Evolutionary conservation across 2,888 invertebrate genomes (phyloP), one percentile per base, ranked within the genome.

Genomic region (Andrena fulva): DNA sequence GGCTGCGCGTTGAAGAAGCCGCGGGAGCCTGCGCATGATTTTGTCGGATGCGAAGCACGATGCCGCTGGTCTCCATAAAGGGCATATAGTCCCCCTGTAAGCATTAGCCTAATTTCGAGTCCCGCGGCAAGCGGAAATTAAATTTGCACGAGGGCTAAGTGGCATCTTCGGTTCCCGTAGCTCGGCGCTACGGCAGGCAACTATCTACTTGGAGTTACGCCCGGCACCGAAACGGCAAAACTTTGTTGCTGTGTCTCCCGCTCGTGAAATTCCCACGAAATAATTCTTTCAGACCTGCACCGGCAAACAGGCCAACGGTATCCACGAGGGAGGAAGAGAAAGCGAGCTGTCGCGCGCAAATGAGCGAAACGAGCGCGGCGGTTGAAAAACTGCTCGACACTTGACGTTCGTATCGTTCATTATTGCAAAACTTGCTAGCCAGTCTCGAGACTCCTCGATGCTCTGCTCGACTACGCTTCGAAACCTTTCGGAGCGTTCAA

Each of bases 61-160:
- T 20, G 48, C 20, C 48, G 66, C 42, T 54, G 66, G 66, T 48
- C 66, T 73, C 66, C 60, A 50, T 62, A 60, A 60, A 42, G 60
- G 60, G 42, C 59, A 29, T 48, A 59, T 59, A 48, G 70, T 54
- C 63, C 35, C 54, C 67, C 66, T 71, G 59, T 42, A 42, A 48
- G 84, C 80, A 77, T 77, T 84, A 83, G 64, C 84, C 87, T 81
- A 90, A 89, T 89, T 90, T 87, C 74, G 67, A 74, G 72, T 60
- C 68, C 50, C 80, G 63, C 70, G 63, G 80, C 64, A 82, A 80
- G 64, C 70, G 71, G 82, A 79, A 87, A 89, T 89, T 89, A 89
- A 89, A 89, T 89, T 89, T 89, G 82, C 89, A 89, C 80, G 84
- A 90, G 83, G 80, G 80, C 90, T 89, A 89, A 89, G 89, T 89